Evolutionary conservation across 2,888 invertebrate genomes (phyloP), one percentile per base, ranked within the genome.

Genomic region (Ypsolopha scabrella): DNA sequence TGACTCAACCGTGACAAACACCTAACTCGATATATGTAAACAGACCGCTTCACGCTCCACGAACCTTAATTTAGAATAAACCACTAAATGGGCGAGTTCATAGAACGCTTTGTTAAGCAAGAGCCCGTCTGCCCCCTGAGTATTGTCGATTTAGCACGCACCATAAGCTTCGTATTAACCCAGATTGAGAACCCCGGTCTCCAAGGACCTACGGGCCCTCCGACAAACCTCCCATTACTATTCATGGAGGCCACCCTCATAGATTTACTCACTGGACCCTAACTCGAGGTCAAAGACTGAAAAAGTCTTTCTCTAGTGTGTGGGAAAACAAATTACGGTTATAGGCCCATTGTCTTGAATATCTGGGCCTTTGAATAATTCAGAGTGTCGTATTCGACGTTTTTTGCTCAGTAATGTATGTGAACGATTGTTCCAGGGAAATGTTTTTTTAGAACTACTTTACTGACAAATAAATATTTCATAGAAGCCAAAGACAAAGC

Each of bases 81-180:
- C 70, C 70, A 56, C 68, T 57, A 70, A 75, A 77, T 67, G 68
- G 65, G 67, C 65, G 64, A 67, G 63, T 61, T 68, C 67, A 70
- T 75, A 69, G 75, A 77, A 75, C 67, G 70, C 75, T 72, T 70
- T 67, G 70, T 79, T 75, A 75, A 72, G 61, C 58, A 11, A 36
- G 51, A 59, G 62, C 44, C 36, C 58, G 59, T 60, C 60, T 64
- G 59, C 67, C 80, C 78, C 73, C 54, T 57, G 81, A 73, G 80
- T 74, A 76, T 79, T 72, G 80, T 79, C 79, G 78, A 86, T 86
- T 86, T 83, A 73, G 76, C 75, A 82, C 81, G 82, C 80, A 77
- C 85, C 82, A 81, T 85, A 83, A 80, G 81, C 76, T 72, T 71
- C 68, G 61, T 60, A 67, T 73, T 74, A 75, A 64, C 61, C 65